A percentile compares a stretch with the other conserved stretches of the same genome.
These are phyloP conservation scores for Malurus alboscapulatus DNA, from an alignment of 2,113 vertebrate genomes.

Conservation along the genomic window DNA sequence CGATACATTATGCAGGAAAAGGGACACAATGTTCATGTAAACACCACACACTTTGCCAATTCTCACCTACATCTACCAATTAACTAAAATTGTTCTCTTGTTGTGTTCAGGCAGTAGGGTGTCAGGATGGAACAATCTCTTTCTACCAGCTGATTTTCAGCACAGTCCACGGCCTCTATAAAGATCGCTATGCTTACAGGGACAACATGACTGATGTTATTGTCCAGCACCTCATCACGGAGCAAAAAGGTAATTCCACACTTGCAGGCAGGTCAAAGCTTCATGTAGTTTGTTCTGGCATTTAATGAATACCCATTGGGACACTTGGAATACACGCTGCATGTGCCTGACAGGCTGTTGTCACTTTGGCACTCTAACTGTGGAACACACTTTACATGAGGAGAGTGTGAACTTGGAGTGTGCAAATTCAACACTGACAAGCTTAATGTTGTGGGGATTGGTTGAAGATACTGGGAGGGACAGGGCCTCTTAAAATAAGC, in stretches of 20 bases:
- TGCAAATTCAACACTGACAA: background rate
- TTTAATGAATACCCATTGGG: background rate
- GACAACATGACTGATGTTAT: slow-evolving; percentile 98
- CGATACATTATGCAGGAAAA: background rate
- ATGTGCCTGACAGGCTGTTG: background rate
- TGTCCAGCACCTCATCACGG: slow-evolving; percentile 95
- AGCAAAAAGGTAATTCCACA: slow-evolving; percentile 83
- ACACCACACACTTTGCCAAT: background rate
- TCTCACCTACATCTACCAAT: background rate
- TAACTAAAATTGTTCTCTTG: background rate
- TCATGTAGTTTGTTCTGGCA: background rate
- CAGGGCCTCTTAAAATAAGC: slow-evolving; percentile 12
- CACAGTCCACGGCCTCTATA: slow-evolving; percentile 96
- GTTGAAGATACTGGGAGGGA: background rate
- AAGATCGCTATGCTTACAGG: slow-evolving; percentile 93
- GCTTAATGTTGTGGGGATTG: background rate
- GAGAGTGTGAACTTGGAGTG: background rate
- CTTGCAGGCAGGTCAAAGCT: background rate
- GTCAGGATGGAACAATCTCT: slow-evolving; percentile 94
- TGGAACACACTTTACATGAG: background rate
- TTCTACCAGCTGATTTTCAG: slow-evolving; percentile 97
- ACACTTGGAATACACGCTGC: background rate
- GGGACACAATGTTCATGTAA: background rate
- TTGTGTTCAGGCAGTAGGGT: slow-evolving; percentile 85
- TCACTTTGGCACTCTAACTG: background rate